These are phyloP conservation scores for Hippopotamyrus pictus DNA, from an alignment of 2,797 vertebrate species.

Conservation along the genomic window DNA sequence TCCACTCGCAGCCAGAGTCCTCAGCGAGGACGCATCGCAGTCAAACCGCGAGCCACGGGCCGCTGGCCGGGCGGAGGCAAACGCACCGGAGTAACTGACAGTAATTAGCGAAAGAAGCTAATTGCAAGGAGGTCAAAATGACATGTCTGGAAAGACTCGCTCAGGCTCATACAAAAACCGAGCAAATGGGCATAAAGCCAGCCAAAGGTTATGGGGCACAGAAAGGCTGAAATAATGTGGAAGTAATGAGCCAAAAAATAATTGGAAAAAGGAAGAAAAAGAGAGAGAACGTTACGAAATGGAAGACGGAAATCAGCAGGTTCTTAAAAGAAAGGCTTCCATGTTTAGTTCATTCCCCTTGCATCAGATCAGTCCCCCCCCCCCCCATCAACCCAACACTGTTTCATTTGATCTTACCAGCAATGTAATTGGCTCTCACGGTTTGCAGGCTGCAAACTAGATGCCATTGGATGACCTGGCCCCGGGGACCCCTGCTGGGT, in stretches of 20 bases:
- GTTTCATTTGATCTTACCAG: no score
- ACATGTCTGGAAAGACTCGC: neutral
- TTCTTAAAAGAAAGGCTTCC: neutral
- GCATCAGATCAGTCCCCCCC: constrained; percentile 20
- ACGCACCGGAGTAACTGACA: neutral
- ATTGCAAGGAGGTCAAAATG: neutral
- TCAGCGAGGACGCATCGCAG: neutral
- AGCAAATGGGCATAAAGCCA: neutral
- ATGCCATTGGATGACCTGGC: constrained; percentile 9
- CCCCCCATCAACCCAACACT: neutral
- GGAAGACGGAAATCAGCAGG: neutral
- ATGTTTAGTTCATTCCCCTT: neutral
- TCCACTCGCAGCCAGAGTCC: neutral
- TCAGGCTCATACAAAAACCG: neutral
- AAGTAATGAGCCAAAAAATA: constrained; percentile 1
- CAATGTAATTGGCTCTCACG: constrained; percentile 1
- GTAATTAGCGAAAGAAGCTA: neutral
- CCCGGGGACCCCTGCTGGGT: neutral
- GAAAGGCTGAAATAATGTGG: neutral
- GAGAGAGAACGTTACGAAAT: neutral
- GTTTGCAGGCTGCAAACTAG: constrained; percentile 13
- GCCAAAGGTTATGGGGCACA: neutral
- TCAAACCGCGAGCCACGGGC: neutral
- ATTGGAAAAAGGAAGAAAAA: neutral
- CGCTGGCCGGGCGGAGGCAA: no score